Percentiles rank a stretch among this genome's conserved stretches.
These are phyloP conservation scores for Ariopsis seemanni DNA, from an alignment of 2,113 vertebrate genomes.

Conservation along the genomic window DNA sequence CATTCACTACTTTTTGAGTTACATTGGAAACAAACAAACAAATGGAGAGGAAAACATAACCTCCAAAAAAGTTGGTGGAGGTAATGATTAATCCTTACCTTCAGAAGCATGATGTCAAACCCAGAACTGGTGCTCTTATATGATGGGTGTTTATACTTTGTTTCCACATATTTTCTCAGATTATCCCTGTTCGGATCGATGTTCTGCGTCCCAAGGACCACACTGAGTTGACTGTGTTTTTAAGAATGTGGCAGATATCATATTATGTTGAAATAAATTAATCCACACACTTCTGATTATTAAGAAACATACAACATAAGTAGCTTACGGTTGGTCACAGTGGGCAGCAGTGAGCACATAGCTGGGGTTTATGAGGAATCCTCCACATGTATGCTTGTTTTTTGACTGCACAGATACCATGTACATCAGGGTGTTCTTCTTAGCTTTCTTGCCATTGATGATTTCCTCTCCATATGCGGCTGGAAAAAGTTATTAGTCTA, in stretches of 20 bases:
- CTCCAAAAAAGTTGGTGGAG: too few relatives aligned
- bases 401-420: constrained; percentile 55
- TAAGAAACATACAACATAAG: neutral
- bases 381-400: constrained; percentile 43
- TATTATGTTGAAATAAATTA: neutral
- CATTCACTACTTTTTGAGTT: too few relatives aligned
- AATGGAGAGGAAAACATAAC: too few relatives aligned
- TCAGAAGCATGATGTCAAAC: constrained; percentile 74
- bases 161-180: constrained; percentile 50
- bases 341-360: constrained; percentile 63
- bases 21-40: too few relatives aligned
- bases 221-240: constrained; percentile 42
- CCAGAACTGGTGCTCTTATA: rapidly evolving
- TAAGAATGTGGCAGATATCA: neutral
- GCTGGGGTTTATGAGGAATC: constrained; percentile 48
- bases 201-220: constrained; percentile 68
- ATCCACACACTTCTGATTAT: neutral
- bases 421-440: constrained; percentile 39
- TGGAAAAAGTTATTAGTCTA: constrained; percentile 10
- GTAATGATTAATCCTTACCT: constrained; percentile 57
- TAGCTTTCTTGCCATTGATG: constrained; percentile 48
- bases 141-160: constrained; percentile 25
- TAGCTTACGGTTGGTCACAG: constrained; percentile 54
- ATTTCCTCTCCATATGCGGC: constrained; percentile 45
- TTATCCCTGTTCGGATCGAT: constrained; percentile 43